Conservation (phyloP, 2,797 vertebrate species). For the Enteromius paludinosus region DNA sequence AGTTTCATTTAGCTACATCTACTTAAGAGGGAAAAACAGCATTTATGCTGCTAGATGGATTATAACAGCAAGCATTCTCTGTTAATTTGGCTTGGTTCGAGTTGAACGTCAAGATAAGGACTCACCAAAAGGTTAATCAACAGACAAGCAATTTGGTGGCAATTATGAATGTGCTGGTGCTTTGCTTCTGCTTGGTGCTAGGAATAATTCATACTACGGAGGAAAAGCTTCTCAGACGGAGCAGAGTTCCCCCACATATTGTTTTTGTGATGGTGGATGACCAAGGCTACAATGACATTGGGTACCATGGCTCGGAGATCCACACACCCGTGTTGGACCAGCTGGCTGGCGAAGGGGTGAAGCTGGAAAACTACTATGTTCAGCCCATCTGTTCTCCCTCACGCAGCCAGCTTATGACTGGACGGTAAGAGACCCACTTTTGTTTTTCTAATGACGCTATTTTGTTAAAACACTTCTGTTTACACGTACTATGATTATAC, state of each 20-base stretch:
- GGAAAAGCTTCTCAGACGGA: background rate
- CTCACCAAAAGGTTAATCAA: constrained; percentile 20
- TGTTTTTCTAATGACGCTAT: background rate
- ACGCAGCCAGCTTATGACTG: constrained; percentile 93
- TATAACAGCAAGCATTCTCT: background rate
- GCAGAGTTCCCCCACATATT: constrained; percentile 80
- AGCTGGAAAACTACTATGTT: constrained; percentile 96
- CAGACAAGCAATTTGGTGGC: constrained; percentile 66
- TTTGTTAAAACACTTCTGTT: background rate
- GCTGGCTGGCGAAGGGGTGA: constrained; percentile 89
- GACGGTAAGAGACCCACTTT: constrained; percentile 82
- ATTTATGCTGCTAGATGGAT: background rate
- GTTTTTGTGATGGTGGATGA: constrained; percentile 94
- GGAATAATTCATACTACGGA: constrained; percentile 48
- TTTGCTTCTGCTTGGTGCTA: constrained; percentile 72
- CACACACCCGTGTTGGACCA: constrained; percentile 87
- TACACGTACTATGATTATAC: background rate
- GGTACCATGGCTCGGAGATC: constrained; percentile 94
- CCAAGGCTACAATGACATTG: constrained; percentile 91
- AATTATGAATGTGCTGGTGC: constrained; percentile 73
- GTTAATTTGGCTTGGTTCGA: background rate
- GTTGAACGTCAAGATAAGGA: constrained; percentile 26
- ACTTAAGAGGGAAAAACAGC: background rate
- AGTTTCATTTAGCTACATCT: background rate
- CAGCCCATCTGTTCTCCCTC: constrained; percentile 96